phyloP scores from a whole-genome alignment of 2,797 vertebrate genomes.

The Oceanodroma leucorhoa region DNA sequence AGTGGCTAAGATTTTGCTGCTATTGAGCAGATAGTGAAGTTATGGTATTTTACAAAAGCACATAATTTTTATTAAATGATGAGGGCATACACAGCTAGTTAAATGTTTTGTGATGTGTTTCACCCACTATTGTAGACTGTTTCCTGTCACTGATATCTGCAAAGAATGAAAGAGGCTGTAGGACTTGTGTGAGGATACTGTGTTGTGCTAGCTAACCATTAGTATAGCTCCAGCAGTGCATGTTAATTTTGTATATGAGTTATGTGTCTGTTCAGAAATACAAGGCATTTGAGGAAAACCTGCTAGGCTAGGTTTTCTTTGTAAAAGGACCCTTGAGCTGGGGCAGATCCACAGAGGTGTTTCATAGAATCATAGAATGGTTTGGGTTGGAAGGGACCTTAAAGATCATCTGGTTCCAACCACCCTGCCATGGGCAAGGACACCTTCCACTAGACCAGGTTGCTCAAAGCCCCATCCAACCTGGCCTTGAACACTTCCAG shows the following conservation, averaged over 20 bases:
- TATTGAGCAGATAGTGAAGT: not conserved
- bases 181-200: not conserved
- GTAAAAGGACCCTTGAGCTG: not conserved
- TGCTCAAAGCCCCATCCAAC: too few species aligned
- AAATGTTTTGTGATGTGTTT: not conserved
- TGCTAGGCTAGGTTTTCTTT: not conserved
- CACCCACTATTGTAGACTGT: not conserved
- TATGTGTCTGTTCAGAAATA: not conserved
- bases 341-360: not conserved
- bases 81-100: not conserved
- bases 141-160: not conserved
- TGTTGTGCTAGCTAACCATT: not conserved
- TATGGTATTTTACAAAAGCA: not conserved
- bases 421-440: not conserved
- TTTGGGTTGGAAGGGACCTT: not conserved
- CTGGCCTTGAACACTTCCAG: too few species aligned
- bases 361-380: not conserved
- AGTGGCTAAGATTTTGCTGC: not conserved
- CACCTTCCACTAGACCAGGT: not conserved
- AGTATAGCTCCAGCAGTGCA: not conserved
- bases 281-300: not conserved
- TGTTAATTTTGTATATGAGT: not conserved
- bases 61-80: not conserved
- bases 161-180: not conserved
- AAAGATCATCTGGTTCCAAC: not conserved